Conservation (phyloP, 1,140 invertebrate species). For the Listronotus oregonensis region DNA sequence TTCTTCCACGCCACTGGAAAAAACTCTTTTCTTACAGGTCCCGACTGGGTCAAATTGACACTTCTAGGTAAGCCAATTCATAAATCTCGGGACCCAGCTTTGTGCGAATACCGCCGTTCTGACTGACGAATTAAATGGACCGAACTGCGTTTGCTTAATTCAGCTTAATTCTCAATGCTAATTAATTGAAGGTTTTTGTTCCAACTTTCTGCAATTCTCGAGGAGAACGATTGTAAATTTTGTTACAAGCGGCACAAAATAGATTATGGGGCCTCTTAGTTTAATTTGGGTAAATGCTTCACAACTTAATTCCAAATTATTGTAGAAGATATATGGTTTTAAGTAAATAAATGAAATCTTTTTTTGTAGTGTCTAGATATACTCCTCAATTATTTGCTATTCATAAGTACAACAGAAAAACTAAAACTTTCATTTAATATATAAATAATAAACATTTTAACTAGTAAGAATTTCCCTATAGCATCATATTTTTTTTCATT, state of each 20-base stretch:
- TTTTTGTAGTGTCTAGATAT: no score
- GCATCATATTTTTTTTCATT: no score
- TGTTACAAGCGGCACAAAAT: constrained; percentile 23
- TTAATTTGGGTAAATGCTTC: constrained; percentile 15
- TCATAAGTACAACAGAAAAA: no score
- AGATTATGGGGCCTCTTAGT: not conserved
- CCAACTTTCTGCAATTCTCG: constrained; percentile 24
- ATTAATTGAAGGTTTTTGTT: constrained; percentile 36
- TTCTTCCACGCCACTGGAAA: no score
- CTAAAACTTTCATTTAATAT: no score
- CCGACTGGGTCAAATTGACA: constrained; percentile 22
- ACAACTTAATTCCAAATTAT: constrained; percentile 4
- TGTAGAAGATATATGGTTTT: no score
- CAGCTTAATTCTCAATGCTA: constrained; percentile 29
- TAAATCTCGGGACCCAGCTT: constrained; percentile 29
- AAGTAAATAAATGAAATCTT: no score
- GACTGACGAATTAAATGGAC: constrained; percentile 36
- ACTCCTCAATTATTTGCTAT: no score
- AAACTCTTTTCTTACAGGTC: not conserved
- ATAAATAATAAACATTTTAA: no score
- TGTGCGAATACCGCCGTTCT: constrained; percentile 19
- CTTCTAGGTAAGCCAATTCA: constrained; percentile 28
- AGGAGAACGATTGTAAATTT: constrained; percentile 26
- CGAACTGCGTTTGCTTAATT: constrained; percentile 31
- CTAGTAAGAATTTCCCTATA: no score